These are phyloP conservation scores for Sicus ferrugineus DNA, from an alignment of 2,888 invertebrate species.

Conservation along the genomic window DNA sequence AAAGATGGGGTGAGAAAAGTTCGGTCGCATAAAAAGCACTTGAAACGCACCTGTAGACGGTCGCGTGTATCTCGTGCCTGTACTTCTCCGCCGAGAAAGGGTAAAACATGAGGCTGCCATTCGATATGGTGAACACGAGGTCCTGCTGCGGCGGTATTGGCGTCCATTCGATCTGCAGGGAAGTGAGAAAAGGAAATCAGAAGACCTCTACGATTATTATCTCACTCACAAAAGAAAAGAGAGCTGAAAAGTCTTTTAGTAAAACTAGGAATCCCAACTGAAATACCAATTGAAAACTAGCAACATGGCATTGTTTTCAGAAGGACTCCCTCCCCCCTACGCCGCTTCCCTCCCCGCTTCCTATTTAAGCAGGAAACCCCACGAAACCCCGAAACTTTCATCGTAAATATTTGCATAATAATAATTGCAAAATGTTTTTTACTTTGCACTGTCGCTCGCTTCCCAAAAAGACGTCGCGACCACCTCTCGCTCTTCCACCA, in stretches of 20 bases:
- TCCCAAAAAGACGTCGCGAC: too few species aligned
- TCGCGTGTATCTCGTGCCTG: slow-evolving; percentile 84
- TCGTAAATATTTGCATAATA: slow-evolving; percentile 9
- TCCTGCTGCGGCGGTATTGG: slow-evolving; percentile 74
- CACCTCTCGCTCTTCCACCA: too few species aligned
- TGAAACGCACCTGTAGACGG: slow-evolving; percentile 74
- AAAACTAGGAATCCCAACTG: too few species aligned
- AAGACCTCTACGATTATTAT: background rate
- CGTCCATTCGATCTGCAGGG: slow-evolving; percentile 79
- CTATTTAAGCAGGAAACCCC: too few species aligned
- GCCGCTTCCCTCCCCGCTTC: too few species aligned
- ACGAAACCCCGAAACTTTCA: background rate
- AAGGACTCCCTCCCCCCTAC: background rate
- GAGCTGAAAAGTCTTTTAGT: too few species aligned
- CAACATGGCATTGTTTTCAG: too few species aligned
- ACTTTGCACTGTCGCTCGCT: background rate
- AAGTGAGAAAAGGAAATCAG: too few species aligned
- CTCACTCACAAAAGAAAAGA: too few species aligned
- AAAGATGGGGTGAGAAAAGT: background rate
- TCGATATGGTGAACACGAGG: slow-evolving; percentile 77
- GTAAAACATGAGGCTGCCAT: slow-evolving; percentile 86
- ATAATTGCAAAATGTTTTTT: slow-evolving; percentile 14
- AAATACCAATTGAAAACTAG: too few species aligned
- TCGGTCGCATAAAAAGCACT: background rate
- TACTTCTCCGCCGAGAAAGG: slow-evolving; percentile 84